Percentiles rank a stretch among this genome's conserved stretches.
phyloP scores from a whole-genome alignment of 2,888 invertebrate genomes.

The Siphlonurus alternatus region DNA sequence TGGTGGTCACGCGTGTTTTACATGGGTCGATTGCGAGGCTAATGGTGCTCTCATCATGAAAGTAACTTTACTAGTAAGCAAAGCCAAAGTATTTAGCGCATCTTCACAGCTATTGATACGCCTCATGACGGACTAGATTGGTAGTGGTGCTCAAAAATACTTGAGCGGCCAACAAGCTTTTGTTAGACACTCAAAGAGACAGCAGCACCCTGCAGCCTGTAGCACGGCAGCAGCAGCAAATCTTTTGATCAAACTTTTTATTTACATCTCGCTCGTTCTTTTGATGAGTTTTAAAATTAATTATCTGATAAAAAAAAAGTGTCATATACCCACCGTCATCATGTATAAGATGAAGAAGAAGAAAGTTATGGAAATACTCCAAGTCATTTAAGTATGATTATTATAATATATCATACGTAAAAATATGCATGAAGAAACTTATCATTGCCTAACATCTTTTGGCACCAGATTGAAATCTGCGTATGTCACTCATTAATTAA shows the following conservation, averaged over 20 bases:
- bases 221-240: too few relatives aligned
- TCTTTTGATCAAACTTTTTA: neutral
- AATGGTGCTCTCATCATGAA: neutral
- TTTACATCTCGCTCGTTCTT: neutral
- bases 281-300: neutral
- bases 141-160: neutral
- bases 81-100: neutral
- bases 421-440: neutral
- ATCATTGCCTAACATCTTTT: neutral
- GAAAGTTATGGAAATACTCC: too few relatives aligned
- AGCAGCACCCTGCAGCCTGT: neutral
- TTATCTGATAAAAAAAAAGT: neutral
- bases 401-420: neutral
- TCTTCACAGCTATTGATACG: neutral
- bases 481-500: neutral
- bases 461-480: neutral
- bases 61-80: neutral
- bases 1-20: neutral
- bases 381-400: too few relatives aligned
- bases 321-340: neutral
- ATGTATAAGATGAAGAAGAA: too few relatives aligned
- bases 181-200: too few relatives aligned
- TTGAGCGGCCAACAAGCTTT: neutral
- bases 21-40: neutral
- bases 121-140: neutral